phyloP scores from a whole-genome alignment of 2,888 invertebrate species.

The Mystacides longicornis region DNA sequence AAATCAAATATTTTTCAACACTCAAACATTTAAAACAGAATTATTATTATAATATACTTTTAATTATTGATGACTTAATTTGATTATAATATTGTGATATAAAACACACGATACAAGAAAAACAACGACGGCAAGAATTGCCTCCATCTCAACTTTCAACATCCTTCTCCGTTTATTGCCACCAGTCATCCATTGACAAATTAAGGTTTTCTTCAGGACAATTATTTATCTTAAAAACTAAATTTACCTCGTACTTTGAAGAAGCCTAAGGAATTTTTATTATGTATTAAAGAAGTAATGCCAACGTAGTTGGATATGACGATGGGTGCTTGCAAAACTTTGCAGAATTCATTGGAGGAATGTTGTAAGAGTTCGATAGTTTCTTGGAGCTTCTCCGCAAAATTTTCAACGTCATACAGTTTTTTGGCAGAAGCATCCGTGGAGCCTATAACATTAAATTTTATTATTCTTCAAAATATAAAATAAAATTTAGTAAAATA shows the following conservation, averaged over 20 bases:
- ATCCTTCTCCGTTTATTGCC: too few relatives aligned
- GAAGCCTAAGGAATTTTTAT: constrained; percentile 76
- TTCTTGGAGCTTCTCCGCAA: constrained; percentile 49
- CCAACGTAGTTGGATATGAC: constrained; percentile 75
- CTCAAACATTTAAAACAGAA: too few relatives aligned
- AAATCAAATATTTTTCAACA: too few relatives aligned
- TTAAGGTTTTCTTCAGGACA: too few relatives aligned
- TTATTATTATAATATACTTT: too few relatives aligned
- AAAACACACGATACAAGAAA: too few relatives aligned
- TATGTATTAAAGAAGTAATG: constrained; percentile 70
- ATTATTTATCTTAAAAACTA: constrained; percentile 55
- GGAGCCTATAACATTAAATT: constrained; percentile 19
- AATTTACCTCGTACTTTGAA: constrained; percentile 82
- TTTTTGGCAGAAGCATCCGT: constrained; percentile 37
- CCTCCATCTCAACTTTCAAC: too few relatives aligned
- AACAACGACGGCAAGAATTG: background rate
- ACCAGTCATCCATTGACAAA: too few relatives aligned
- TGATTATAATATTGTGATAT: too few relatives aligned
- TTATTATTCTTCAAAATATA: background rate
- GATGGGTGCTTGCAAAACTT: constrained; percentile 60
- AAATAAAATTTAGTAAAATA: background rate
- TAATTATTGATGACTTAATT: too few relatives aligned
- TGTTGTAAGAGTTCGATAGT: constrained; percentile 43
- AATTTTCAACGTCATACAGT: constrained; percentile 54
- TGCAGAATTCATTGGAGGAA: constrained; percentile 40